These are phyloP conservation scores for Trisateles emortualis DNA, from an alignment of 2,888 invertebrate genomes.

Conservation along the genomic window DNA sequence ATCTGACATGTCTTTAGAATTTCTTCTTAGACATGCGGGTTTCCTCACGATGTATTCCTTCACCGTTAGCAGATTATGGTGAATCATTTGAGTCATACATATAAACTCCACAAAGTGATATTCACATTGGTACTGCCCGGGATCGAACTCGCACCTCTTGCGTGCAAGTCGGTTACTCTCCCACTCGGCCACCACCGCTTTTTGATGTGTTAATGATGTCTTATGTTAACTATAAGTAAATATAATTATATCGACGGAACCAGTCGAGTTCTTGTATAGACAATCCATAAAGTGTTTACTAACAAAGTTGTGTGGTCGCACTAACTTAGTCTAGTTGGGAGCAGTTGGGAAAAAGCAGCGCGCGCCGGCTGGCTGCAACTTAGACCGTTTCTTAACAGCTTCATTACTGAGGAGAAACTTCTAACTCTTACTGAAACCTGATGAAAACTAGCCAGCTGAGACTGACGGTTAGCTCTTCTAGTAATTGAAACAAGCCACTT, in stretches of 20 bases:
- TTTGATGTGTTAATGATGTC: no score
- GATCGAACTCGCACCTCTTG: no score
- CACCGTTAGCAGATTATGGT: no score
- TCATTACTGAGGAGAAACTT: conserved; percentile 56
- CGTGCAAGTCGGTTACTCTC: no score
- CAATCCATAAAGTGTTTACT: conserved; percentile 48
- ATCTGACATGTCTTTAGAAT: no score
- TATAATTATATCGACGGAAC: conserved; percentile 24
- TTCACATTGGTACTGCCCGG: no score
- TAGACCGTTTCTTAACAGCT: conserved; percentile 52
- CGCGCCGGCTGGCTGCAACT: conserved; percentile 41
- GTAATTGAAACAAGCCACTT: conserved; percentile 30
- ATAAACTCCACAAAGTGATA: no score
- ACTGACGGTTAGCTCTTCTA: conserved; percentile 20
- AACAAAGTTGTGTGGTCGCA: conserved; percentile 49
- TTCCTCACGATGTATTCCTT: no score
- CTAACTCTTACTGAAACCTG: conserved; percentile 37
- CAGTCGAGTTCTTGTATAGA: conserved; percentile 34
- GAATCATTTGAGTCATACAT: no score
- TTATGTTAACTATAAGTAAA: no score
- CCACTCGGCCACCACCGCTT: no score
- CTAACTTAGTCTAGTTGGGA: conserved; percentile 26
- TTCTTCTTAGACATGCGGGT: no score
- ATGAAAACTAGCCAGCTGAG: conserved; percentile 51
- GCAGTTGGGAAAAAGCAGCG: conserved; percentile 32